Evolutionary conservation across 2,797 vertebrate genomes (phyloP).

Genomic region (Cetoscarus ocellatus): DNA sequence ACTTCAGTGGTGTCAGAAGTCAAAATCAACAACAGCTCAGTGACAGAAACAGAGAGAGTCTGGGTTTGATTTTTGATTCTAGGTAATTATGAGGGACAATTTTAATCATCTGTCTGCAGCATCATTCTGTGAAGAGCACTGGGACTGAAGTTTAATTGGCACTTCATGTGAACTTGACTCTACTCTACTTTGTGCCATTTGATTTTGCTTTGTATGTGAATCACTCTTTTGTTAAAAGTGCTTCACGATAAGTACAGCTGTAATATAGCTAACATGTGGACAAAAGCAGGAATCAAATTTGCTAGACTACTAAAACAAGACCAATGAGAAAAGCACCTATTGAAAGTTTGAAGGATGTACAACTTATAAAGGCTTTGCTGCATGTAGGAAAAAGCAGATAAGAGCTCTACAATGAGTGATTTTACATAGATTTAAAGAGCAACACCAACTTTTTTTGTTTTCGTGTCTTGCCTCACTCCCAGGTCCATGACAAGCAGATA

Average conservation of each 20-base stretch:
- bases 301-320: neutral
- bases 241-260: neutral
- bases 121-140: neutral
- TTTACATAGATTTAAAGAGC: too few relatives aligned
- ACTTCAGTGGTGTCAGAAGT: neutral
- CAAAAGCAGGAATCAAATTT: neutral
- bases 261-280: neutral
- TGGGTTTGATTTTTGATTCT: neutral
- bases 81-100: neutral
- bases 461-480: too few relatives aligned
- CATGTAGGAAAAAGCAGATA: too few relatives aligned
- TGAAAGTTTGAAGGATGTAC: neutral
- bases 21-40: neutral
- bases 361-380: too few relatives aligned
- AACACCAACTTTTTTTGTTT: too few relatives aligned
- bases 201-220: slow-evolving; percentile 10
- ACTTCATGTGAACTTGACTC: slow-evolving; percentile 9
- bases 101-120: neutral
- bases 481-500: too few relatives aligned
- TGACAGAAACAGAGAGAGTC: neutral
- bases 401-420: too few relatives aligned
- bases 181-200: neutral
- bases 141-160: neutral
- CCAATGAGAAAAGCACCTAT: neutral
- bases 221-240: neutral